Percentiles rank a stretch among this genome's conserved stretches.
These are phyloP conservation scores for Tetrao urogallus DNA, from an alignment of 2,113 vertebrate species.

Conservation along the genomic window DNA sequence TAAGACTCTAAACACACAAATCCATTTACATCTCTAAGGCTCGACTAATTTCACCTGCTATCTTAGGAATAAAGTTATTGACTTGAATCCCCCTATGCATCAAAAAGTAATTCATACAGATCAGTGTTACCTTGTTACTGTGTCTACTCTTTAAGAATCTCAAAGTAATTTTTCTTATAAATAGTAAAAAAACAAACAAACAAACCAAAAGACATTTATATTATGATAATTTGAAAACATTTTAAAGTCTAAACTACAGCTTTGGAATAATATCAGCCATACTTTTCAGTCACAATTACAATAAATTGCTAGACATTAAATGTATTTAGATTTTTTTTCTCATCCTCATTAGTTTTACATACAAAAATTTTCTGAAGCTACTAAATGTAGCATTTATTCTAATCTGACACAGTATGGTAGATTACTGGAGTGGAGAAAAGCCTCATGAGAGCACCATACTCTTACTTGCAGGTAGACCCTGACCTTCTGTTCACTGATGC, in stretches of 20 bases:
- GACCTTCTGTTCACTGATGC: not conserved
- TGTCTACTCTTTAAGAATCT: not conserved
- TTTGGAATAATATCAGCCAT: not conserved
- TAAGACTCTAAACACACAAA: not conserved
- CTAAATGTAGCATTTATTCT: not conserved
- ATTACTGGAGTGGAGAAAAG: not conserved
- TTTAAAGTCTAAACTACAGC: not conserved
- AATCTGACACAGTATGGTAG: not conserved
- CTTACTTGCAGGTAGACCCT: not conserved
- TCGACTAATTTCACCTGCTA: not conserved
- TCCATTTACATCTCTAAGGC: not conserved
- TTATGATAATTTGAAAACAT: not conserved
- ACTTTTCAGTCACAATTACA: not conserved
- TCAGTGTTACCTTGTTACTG: not conserved
- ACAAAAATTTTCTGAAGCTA: not conserved
- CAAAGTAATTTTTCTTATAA: not conserved
- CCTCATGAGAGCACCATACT: not conserved
- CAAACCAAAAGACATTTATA: not conserved
- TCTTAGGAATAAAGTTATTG: not conserved
- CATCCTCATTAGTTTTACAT: not conserved
- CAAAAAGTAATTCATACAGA: not conserved
- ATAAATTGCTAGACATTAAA: not conserved
- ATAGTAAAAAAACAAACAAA: not conserved
- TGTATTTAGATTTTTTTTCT: not conserved
- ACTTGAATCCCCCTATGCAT: not conserved